Evolutionary conservation across 2,113 vertebrate genomes (phyloP).

Genomic region (Gallinago jamesoni): DNA sequence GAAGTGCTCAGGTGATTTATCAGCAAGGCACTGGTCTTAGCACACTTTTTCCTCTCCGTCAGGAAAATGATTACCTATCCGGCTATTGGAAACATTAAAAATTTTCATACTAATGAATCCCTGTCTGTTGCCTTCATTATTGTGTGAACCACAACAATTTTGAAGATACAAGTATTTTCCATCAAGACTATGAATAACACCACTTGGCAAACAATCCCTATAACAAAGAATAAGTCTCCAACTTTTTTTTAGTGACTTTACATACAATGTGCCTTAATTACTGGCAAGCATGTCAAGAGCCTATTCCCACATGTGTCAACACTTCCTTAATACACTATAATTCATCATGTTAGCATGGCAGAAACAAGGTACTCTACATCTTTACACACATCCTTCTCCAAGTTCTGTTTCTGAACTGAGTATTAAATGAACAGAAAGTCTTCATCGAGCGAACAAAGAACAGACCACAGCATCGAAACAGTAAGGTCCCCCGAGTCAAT

Average conservation of each 20-base stretch:
- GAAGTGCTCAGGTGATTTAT: slow-evolving; percentile 44
- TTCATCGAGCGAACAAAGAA: slow-evolving; percentile 71
- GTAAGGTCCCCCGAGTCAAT: slow-evolving; percentile 65
- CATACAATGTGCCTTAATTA: slow-evolving; percentile 80
- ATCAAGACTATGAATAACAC: slow-evolving; percentile 75
- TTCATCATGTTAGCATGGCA: slow-evolving; percentile 77
- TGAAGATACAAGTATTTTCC: slow-evolving; percentile 78
- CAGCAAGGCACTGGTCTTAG: not conserved
- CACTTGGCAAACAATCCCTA: slow-evolving; percentile 69
- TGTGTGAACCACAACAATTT: slow-evolving; percentile 72
- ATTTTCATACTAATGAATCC: slow-evolving; percentile 40
- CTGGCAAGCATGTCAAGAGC: slow-evolving; percentile 74
- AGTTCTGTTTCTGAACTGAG: slow-evolving; percentile 66
- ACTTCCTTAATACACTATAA: slow-evolving; percentile 79
- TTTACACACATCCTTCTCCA: slow-evolving; percentile 64
- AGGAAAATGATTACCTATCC: slow-evolving; percentile 46
- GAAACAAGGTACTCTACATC: slow-evolving; percentile 73
- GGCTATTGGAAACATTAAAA: slow-evolving; percentile 39
- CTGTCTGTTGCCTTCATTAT: slow-evolving; percentile 62
- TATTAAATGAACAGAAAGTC: slow-evolving; percentile 61
- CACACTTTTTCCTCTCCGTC: not conserved
- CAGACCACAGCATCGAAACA: slow-evolving; percentile 65
- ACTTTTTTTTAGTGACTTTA: slow-evolving; percentile 75
- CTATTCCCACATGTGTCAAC: slow-evolving; percentile 78
- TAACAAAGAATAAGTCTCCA: slow-evolving; percentile 71